These are phyloP conservation scores for Pampusana beccarii DNA, from an alignment of 2,113 vertebrate genomes.

Conservation along the genomic window DNA sequence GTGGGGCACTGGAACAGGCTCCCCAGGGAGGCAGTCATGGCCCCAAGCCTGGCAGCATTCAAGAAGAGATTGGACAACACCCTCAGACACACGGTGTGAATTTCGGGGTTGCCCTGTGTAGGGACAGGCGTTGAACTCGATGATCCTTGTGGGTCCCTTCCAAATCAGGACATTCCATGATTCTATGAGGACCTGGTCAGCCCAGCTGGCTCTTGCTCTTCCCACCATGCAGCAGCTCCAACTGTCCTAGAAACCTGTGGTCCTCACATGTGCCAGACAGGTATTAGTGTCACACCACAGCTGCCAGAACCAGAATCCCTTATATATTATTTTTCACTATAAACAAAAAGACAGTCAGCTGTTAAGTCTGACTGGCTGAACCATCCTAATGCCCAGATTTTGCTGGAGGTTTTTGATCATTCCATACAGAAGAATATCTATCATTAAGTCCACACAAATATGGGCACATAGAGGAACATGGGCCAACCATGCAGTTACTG, in stretches of 20 bases:
- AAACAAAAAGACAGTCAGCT: not conserved
- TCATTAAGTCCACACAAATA: not conserved
- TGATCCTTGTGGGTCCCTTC: no score
- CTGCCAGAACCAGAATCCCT: not conserved
- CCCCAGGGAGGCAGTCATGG: no score
- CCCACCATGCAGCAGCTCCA: not conserved
- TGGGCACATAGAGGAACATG: not conserved
- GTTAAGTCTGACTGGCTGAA: not conserved
- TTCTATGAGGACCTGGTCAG: rapidly evolving
- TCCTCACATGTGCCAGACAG: not conserved
- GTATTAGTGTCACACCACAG: not conserved
- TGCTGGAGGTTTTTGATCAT: not conserved
- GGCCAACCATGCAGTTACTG: not conserved
- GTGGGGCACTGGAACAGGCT: no score
- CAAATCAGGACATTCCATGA: no score
- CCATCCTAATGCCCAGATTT: not conserved
- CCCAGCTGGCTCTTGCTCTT: not conserved
- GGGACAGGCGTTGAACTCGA: no score
- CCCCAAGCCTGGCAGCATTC: no score
- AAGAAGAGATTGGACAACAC: no score
- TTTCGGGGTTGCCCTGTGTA: no score
- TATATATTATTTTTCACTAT: not conserved
- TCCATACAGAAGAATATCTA: not conserved
- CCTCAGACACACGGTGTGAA: no score
- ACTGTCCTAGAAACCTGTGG: not conserved